Base-by-base conservation (phyloP, 2,888 invertebrate genomes). In the Rugalucina vietnamica region DNA sequence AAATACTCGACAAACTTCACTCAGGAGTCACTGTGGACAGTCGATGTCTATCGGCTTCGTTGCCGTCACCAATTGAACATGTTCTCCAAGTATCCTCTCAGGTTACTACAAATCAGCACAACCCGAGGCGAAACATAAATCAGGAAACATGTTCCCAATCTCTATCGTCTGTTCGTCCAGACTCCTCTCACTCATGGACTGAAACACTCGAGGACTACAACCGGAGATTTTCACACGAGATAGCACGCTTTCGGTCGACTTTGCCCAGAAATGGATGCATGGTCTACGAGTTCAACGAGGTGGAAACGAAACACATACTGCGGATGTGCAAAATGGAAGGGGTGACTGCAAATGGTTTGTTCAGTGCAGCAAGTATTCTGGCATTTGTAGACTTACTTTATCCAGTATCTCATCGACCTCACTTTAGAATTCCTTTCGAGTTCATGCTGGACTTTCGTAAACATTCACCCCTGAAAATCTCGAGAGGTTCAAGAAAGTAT, bases 401-500 rank as follows among this genome's bases (percentile, higher is more conserved):
- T 60, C 24, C 73, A 12, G 10, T 24, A 4, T 37, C 54, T 34
- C 1, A 3, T 65, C 27, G 21, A 65, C 32, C 32, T 1, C 18
- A 32, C 21, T 32, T 75, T 29, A 71, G 72, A 54, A 70, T 88
- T 24, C 88, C 88, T 14, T 70, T 88, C 14, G 88, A 88, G 43
- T 84, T 71, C 39, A 88, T 88, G 85, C 27, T 81, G 34, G 88
- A 88, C 69, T 72, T 80, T 18, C 36, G 88, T 21, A 79, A 85
- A 5, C 50, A 54, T 29, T 78, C 71, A 24, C 32, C 74, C 29
- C 43, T 70, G 54, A 37, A 57, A 2, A 27, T 71, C 49, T 21
- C 32, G 18, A 5, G 34, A 34, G 37, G 78, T 0, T 12, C 57
- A 18, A 34, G 82, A 0, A 82, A 81, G 0, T 75, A 60, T 36